Base-by-base conservation (phyloP, 2,888 invertebrate species). In the Melitaea athalia region DNA sequence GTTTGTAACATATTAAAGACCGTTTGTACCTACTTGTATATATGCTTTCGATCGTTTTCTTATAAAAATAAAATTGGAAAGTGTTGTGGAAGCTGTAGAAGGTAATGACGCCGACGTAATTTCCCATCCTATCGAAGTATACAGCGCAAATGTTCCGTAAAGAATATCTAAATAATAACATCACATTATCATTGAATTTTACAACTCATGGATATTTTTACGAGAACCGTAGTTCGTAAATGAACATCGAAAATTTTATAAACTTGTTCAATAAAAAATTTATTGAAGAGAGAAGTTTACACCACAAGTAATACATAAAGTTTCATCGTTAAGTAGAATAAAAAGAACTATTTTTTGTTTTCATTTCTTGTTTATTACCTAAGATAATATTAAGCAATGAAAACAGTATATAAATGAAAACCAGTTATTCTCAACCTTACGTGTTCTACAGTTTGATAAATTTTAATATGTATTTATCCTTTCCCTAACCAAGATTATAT, bases 41-140 rank as follows among this genome's bases (percentile, higher is more conserved):
- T 33, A 24, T 14, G 31, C 12, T 24, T 8, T 15, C 17, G 12
- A 52, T 24, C 61, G 62, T 64, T 59, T 42, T 68, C 68, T 62
- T 64, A 62, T 62, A 67, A 64, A 67, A 71, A 71, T 68, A 65
- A 64, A 70, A 64, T 62, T 67, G 42, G 47, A 63, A 70, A 69
- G 69, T 69, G 72, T 77, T 79, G 81, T 78, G 82, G 80, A 85
- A 85, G 83, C 84, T 87, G 87, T 75, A 81, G 76, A 81, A 78
- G 83, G 83, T 87, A 87, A 87, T 87, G 87, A 84, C 72, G 78
- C 79, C 73, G 85, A 86, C 83, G 83, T 87, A 86, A 86, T 87
- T 84, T 82, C 81, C 81, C 81, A 81, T 80, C 77, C 78, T 81
- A 84, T 85, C 79, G 81, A 82, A 84, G 79, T 81, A 80, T 77